phyloP scores from a whole-genome alignment of 1,140 invertebrate species.

The Aradophagus sp. region DNA sequence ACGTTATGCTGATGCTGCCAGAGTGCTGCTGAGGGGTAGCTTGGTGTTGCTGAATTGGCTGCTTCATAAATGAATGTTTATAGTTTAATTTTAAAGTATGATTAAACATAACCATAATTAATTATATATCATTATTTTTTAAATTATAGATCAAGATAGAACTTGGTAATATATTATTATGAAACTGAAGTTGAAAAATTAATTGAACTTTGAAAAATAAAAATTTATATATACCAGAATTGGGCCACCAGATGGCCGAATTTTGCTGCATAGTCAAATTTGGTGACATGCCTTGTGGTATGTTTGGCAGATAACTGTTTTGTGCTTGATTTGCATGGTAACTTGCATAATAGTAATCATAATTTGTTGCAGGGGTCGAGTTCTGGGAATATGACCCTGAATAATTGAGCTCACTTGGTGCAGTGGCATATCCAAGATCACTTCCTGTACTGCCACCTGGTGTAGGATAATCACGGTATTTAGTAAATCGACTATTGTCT shows the following conservation, averaged over 20 bases:
- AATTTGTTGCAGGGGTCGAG: conserved; percentile 72
- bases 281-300: conserved; percentile 61
- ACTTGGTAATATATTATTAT: too few species aligned
- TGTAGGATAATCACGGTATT: conserved; percentile 75
- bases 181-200: too few species aligned
- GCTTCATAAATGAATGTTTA: not conserved
- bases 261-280: conserved; percentile 65
- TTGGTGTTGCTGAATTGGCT: conserved; percentile 55
- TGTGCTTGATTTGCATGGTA: conserved; percentile 69
- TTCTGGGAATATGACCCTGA: conserved; percentile 73
- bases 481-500: conserved; percentile 70
- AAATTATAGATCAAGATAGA: too few species aligned
- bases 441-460: conserved; percentile 73
- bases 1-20: conserved; percentile 62
- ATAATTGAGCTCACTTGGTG: conserved; percentile 75
- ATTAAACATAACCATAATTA: too few species aligned
- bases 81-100: too few species aligned
- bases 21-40: conserved; percentile 57
- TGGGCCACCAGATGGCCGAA: conserved; percentile 70
- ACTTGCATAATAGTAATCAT: conserved; percentile 71
- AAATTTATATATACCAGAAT: conserved; percentile 28
- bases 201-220: too few species aligned
- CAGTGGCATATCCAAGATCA: conserved; percentile 76
- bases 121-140: too few species aligned
- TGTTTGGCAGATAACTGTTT: conserved; percentile 65